phyloP scores from a whole-genome alignment of 2,797 vertebrate genomes.

The Cyclura pinguis region DNA sequence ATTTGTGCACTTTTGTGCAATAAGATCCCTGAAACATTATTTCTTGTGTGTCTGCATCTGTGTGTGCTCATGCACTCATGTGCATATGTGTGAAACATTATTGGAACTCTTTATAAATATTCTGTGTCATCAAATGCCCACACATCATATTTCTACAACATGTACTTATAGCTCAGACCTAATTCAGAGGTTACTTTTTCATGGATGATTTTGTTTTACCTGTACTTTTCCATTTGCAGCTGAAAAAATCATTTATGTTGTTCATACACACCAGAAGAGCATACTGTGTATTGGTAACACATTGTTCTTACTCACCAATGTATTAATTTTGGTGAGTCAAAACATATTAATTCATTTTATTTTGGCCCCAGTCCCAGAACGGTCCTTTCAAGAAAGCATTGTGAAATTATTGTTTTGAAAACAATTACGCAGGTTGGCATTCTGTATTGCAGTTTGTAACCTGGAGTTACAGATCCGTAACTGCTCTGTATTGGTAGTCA shows the following conservation, averaged over 20 bases:
- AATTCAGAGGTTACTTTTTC: background rate
- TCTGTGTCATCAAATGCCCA: background rate
- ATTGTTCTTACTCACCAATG: background rate
- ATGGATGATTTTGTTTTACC: background rate
- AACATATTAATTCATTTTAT: background rate
- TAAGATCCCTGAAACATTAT: background rate
- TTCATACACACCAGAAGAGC: background rate
- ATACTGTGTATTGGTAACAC: background rate
- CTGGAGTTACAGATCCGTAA: no score
- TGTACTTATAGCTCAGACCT: background rate
- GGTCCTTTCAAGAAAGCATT: background rate
- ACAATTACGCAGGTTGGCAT: background rate
- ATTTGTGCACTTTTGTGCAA: background rate
- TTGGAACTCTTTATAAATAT: background rate
- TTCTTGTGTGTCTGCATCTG: no score
- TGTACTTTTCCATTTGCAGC: background rate
- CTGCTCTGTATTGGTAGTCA: no score
- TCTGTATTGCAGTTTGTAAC: background rate
- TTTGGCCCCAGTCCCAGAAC: background rate
- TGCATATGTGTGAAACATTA: background rate
- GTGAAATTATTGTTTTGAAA: background rate
- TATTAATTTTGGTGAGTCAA: background rate
- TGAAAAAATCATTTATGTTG: background rate
- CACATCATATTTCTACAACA: background rate
- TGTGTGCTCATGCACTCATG: background rate